Base-by-base conservation (phyloP, 2,113 vertebrate genomes). In the Lathamus discolor region DNA sequence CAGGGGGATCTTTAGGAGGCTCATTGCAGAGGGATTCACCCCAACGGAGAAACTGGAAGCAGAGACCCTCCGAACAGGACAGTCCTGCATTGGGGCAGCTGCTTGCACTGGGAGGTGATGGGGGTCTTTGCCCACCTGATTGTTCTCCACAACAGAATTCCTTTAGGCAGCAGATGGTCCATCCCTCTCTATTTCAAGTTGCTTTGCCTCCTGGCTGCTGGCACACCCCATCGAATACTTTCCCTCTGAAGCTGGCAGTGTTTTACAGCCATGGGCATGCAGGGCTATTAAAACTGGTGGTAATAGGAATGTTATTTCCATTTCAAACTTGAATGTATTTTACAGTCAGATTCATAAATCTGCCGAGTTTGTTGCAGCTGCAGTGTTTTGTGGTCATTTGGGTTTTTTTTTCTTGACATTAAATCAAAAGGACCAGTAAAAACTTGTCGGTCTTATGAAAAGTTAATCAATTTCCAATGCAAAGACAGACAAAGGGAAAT, bases 401-500 rank as follows among this genome's bases (percentile, higher is more conserved):
- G 0, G 1, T 0, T 46, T 23, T 73, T 49, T 86, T 96, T 5
- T 1, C 35, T 35, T 91, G 87, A 96, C 2, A 1, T 94, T 55
- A 92, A 97, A 94, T 98, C 97, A 97, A 90, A 97, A 95, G 69
- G 15, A 16, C 83, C 44, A 37, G 57, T 92, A 92, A 96, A 94
- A 97, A 76, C 70, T 66, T 94, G 52, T 95, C 13, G 17, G 73
- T 83, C 94, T 95, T 83, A 59, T 13, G 82, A 95, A 95, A 97
- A 97, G 96, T 95, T 96, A 91, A 97, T 98, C 96, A 97, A 95
- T 97, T 98, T 97, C 96, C 96, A 91, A 92, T 95, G 79, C 78
- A 95, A 92, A 97, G 94, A 82, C 46, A 97, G 96, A 95, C 93
- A 96, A 92, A 95, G 82, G 95, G 75, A 97, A 95, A 97, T 96